Evolutionary conservation across 2,888 invertebrate species (phyloP), one percentile per base, ranked within the genome.

Genomic region (Corbicula japonica): DNA sequence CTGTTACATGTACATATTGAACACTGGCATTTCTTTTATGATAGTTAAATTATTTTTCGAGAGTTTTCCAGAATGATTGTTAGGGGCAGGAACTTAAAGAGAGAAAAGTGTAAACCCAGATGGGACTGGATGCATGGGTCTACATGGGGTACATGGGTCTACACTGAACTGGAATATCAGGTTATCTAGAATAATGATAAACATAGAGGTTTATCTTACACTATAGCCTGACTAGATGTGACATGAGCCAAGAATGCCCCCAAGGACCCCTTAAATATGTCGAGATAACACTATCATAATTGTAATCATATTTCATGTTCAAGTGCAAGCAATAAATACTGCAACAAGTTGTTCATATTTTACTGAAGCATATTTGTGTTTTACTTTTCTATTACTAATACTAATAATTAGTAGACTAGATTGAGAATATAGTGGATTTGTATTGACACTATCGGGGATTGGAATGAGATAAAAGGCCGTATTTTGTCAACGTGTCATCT

Each of bases 201-300:
- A 46, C 46, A 8, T 15, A 46, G 21, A 15, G 46, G 21, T 21
- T 21, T 3, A 21, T 46, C 21, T 21, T 46, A 4, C 46, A 8
- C 46, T 15, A 5, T 46, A 21, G 4, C 41, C 18, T 41, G 41
- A 8, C 8, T 12, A 41, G 41, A 41, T 26, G 28, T n/a, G n/a
- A n/a, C n/a, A n/a, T n/a, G n/a, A n/a, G 10, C 23, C 28, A 58
- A 58, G 38, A 58, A 12, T 34, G 6, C 58, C 58, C 58, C 58
- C 32, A 2, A 35, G 58, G 58, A 35, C 35, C 23, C 58, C 35
- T 38, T 35, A 8, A 35, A 35, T 10, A 12, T 58, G 34, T 34
- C 23, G 23, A 30, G 58, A 58, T 58, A 58, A 21, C 38, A 38
- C 38, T 58, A 58, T 58, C 58, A 28, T 8, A 28, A 35, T 6